These are phyloP conservation scores for Cartodere bifasciata DNA, from an alignment of 2,888 invertebrate species.

Conservation along the genomic window DNA sequence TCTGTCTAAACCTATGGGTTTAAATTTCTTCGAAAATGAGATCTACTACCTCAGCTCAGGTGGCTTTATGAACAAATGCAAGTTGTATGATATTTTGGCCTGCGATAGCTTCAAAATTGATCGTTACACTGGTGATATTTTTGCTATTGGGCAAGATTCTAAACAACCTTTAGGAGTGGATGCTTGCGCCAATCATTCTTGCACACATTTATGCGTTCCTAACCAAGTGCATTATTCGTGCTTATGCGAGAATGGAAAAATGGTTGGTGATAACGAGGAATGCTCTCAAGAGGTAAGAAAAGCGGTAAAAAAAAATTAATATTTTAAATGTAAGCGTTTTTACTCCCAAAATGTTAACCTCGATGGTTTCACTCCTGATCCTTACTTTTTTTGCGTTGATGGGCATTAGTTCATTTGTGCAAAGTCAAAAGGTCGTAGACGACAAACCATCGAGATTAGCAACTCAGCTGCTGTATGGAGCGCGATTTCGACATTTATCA, in stretches of 20 bases:
- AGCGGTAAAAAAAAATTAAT: too few relatives aligned
- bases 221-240: conserved; percentile 38
- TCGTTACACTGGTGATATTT: conserved; percentile 36
- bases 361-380: too few relatives aligned
- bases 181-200: conserved; percentile 40
- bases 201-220: conserved; percentile 50
- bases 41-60: conserved; percentile 55
- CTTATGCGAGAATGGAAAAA: conserved; percentile 47
- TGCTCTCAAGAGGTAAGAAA: too few relatives aligned
- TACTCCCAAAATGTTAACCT: too few relatives aligned
- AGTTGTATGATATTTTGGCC: conserved; percentile 38
- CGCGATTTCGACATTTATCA: too few relatives aligned
- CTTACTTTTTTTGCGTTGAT: too few relatives aligned
- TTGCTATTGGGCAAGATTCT: conserved; percentile 42
- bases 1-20: conserved; percentile 44
- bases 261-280: conserved; percentile 3
- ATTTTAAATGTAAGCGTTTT: too few relatives aligned
- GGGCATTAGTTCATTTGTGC: too few relatives aligned
- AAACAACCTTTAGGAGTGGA: conserved; percentile 40
- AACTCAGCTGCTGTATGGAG: too few relatives aligned
- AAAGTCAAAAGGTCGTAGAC: too few relatives aligned
- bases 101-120: conserved; percentile 39
- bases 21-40: conserved; percentile 63
- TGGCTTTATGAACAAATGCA: conserved; percentile 46
- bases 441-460: too few relatives aligned